Conservation (phyloP, 2,113 vertebrate genomes). For the Acanthochromis polyacanthus region DNA sequence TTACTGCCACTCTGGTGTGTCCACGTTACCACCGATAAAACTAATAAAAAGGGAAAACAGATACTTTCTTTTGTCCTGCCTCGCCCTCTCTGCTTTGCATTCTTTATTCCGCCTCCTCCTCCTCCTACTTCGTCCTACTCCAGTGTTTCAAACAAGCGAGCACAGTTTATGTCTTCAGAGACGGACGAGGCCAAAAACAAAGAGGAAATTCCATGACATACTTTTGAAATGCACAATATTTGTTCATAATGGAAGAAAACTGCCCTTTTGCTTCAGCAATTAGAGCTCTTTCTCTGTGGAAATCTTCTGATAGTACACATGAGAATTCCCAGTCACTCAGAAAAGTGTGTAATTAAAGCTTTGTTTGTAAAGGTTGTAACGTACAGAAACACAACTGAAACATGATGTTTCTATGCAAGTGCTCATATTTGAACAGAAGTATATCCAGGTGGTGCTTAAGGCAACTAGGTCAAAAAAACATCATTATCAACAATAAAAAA, state of each 20-base stretch:
- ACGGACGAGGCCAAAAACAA: slow-evolving; percentile 39
- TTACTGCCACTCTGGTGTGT: slow-evolving; percentile 53
- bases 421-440: background rate
- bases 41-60: slow-evolving; percentile 53
- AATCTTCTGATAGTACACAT: slow-evolving; percentile 21
- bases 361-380: background rate
- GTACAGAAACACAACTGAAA: background rate
- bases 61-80: slow-evolving; percentile 46
- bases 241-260: slow-evolving; percentile 40
- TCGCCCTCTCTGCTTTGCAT: slow-evolving; percentile 52
- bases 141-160: slow-evolving; percentile 12
- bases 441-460: background rate
- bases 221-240: slow-evolving; percentile 8
- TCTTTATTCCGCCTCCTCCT: slow-evolving; percentile 23
- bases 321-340: background rate
- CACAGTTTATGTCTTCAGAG: slow-evolving; percentile 19
- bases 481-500: background rate
- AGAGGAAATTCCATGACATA: slow-evolving; percentile 17
- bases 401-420: background rate
- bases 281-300: slow-evolving; percentile 22
- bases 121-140: background rate
- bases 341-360: background rate
- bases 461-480: slow-evolving; percentile 9
- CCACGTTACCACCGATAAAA: slow-evolving; percentile 61
- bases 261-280: slow-evolving; percentile 36